A percentile compares a stretch with the other conserved stretches of the same genome.
Conservation (phyloP, 2,113 vertebrate species). For the Arenaria interpres region DNA sequence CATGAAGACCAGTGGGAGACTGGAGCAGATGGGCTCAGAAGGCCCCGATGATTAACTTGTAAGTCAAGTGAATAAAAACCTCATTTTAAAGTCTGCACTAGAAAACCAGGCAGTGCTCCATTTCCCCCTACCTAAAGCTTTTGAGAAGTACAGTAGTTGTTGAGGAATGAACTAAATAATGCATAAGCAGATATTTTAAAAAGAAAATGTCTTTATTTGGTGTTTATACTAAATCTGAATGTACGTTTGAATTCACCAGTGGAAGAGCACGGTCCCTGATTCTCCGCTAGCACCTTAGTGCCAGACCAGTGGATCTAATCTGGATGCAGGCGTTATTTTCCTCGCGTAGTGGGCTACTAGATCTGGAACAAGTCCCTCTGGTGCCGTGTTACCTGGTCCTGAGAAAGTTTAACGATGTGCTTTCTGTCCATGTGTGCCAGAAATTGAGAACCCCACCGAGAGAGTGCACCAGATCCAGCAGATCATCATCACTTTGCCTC, state of each 20-base stretch:
- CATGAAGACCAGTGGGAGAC: background rate
- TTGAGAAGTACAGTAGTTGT: background rate
- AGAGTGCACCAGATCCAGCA: slow-evolving; percentile 95
- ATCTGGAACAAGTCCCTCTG: background rate
- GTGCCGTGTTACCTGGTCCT: background rate
- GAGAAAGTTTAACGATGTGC: background rate
- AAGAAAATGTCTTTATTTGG: background rate
- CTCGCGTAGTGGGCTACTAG: background rate
- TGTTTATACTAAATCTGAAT: background rate
- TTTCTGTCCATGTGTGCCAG: slow-evolving; percentile 75
- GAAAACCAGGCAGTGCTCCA: background rate
- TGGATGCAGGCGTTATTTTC: background rate
- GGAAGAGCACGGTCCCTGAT: background rate
- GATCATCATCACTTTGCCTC: slow-evolving; percentile 88
- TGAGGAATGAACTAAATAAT: background rate
- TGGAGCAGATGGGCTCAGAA: background rate
- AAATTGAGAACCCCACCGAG: slow-evolving; percentile 87
- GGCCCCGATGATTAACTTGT: background rate
- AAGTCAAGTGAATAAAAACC: background rate
- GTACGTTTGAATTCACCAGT: fast-evolving
- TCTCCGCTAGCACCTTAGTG: background rate
- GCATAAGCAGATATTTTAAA: background rate
- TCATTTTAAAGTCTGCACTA: background rate
- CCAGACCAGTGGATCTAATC: background rate
- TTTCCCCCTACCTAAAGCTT: background rate